Evolutionary conservation across 2,888 invertebrate genomes (phyloP).

Genomic region (Hoplodrina blanda): DNA sequence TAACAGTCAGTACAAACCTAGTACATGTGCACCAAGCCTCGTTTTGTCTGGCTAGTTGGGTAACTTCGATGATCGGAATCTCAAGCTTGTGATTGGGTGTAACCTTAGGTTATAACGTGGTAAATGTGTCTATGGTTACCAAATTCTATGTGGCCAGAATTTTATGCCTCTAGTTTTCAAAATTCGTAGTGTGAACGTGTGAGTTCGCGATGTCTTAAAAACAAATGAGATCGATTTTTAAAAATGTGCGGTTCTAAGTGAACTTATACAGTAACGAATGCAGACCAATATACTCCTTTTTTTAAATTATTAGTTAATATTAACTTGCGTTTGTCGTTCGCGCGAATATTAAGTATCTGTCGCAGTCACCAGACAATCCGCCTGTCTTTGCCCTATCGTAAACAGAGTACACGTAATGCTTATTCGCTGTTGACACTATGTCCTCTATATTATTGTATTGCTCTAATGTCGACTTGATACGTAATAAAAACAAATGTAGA

Average conservation of each 20-base stretch:
- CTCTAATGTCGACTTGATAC: constrained; percentile 16
- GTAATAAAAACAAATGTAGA: constrained; percentile 29
- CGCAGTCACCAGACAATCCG: constrained; percentile 18
- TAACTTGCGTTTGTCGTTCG: not conserved
- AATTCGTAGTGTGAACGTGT: constrained; percentile 12
- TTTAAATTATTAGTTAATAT: not conserved
- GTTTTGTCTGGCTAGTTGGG: constrained; percentile 22
- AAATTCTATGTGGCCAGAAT: constrained; percentile 2
- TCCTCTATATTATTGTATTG: constrained; percentile 30
- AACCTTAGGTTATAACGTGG: not conserved
- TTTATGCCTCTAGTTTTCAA: not conserved
- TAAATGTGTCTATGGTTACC: not conserved
- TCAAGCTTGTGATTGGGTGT: constrained; percentile 3
- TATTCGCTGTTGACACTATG: constrained; percentile 34
- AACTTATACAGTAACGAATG: not conserved
- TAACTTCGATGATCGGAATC: constrained; percentile 5
- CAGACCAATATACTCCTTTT: not conserved
- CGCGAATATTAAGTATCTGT: constrained; percentile 6
- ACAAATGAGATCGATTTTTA: constrained; percentile 8
- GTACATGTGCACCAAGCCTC: constrained; percentile 32
- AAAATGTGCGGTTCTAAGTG: no score
- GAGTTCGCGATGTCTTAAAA: not conserved
- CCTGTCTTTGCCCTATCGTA: constrained; percentile 16
- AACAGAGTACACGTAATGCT: constrained; percentile 30
- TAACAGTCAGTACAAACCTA: constrained; percentile 29